These are phyloP conservation scores for Poecile montanus DNA, from an alignment of 2,797 vertebrate genomes.

Conservation along the genomic window DNA sequence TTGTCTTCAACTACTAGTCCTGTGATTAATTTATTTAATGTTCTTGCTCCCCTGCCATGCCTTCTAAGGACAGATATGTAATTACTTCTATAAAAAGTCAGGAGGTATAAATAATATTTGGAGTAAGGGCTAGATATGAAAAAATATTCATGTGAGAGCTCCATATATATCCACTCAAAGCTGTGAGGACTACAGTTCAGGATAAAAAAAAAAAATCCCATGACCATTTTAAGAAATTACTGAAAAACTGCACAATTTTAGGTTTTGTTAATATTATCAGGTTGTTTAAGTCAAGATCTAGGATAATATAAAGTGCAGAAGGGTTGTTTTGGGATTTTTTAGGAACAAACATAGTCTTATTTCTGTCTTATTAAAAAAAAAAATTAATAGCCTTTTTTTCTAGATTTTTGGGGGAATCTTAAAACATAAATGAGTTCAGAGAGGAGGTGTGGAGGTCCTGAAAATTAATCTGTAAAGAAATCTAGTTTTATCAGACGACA, in stretches of 20 bases:
- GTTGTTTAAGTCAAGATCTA: neutral
- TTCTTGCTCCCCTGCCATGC: neutral
- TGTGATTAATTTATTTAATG: neutral
- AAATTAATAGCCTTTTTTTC: neutral
- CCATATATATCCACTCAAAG: neutral
- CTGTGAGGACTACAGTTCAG: neutral
- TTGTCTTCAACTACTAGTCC: neutral
- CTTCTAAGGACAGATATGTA: neutral
- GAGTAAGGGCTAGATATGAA: neutral
- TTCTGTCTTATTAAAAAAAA: neutral
- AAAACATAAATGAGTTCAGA: neutral
- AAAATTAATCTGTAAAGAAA: neutral
- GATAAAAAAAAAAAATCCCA: neutral
- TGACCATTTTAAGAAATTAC: neutral
- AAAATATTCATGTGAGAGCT: neutral
- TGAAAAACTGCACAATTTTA: neutral
- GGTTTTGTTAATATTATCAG: neutral
- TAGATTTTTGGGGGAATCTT: neutral
- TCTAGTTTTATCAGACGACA: neutral
- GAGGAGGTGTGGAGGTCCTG: neutral
- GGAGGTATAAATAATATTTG: neutral
- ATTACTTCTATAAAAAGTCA: neutral
- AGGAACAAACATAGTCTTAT: neutral
- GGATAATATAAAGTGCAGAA: neutral
- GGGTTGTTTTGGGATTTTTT: fast-evolving